phyloP scores from a whole-genome alignment of 2,888 invertebrate genomes.

The Sinodicranocentrus sp. region DNA sequence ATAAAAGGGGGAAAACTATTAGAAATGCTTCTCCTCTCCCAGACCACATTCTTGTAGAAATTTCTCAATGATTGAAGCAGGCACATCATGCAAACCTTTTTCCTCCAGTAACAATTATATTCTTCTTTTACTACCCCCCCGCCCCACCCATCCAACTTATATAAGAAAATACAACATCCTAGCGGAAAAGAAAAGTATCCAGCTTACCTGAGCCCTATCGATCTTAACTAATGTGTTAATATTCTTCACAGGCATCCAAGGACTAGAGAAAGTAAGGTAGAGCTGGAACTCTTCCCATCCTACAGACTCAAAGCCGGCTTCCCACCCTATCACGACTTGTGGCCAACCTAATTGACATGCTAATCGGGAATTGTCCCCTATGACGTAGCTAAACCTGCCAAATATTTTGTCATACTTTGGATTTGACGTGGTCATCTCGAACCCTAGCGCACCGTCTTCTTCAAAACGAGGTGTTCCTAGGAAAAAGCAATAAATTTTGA shows the following conservation, averaged over 20 bases:
- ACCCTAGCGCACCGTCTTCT: slow-evolving; percentile 75
- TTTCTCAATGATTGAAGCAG: slow-evolving; percentile 19
- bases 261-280: slow-evolving; percentile 74
- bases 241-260: slow-evolving; percentile 76
- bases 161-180: too few relatives aligned
- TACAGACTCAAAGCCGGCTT: slow-evolving; percentile 72
- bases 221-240: slow-evolving; percentile 75
- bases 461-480: slow-evolving; percentile 76
- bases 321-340: slow-evolving; percentile 74
- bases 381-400: slow-evolving; percentile 76
- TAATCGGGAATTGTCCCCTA: slow-evolving; percentile 75
- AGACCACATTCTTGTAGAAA: slow-evolving; percentile 27
- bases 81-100: slow-evolving; percentile 10
- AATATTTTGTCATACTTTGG: slow-evolving; percentile 77
- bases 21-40: slow-evolving; percentile 59
- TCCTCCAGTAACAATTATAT: too few relatives aligned
- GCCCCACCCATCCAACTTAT: background rate
- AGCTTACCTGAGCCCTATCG: slow-evolving; percentile 73
- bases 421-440: slow-evolving; percentile 76
- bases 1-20: slow-evolving; percentile 64
- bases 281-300: slow-evolving; percentile 76
- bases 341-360: slow-evolving; percentile 77
- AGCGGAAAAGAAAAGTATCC: too few relatives aligned
- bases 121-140: background rate
- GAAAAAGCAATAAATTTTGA: slow-evolving; percentile 38